phyloP scores from a whole-genome alignment of 2,888 invertebrate species.

The Glaucopsyche alexis region DNA sequence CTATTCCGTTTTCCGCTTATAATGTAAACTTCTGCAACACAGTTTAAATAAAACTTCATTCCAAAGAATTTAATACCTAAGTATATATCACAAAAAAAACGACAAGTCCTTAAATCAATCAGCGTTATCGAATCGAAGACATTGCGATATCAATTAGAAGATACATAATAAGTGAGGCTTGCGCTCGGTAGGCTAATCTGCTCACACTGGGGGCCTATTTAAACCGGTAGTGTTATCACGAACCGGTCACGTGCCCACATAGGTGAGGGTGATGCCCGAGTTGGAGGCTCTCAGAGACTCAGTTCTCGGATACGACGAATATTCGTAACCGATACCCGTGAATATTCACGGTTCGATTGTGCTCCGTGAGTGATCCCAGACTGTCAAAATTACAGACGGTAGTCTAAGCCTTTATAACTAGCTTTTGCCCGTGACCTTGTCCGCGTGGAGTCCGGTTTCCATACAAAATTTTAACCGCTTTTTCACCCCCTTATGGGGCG shows the following conservation, averaged over 20 bases:
- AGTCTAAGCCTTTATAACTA: no score
- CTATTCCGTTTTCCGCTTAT: no score
- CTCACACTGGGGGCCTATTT: not conserved
- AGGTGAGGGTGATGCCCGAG: conserved; percentile 5
- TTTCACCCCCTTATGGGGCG: no score
- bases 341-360: not conserved
- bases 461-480: no score
- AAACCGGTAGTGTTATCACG: conserved; percentile 6
- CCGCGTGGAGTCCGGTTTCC: no score
- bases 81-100: not conserved
- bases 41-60: not conserved
- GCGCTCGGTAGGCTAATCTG: not conserved
- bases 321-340: not conserved
- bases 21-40: no score
- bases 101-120: not conserved
- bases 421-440: no score
- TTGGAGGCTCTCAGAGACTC: no score
- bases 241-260: conserved; percentile 9
- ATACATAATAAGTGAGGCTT: not conserved
- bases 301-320: not conserved
- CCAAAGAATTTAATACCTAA: not conserved
- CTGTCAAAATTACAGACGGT: not conserved
- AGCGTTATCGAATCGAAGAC: not conserved
- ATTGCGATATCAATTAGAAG: not conserved
- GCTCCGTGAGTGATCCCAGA: not conserved